These are phyloP conservation scores for Apis mellifera DNA, from an alignment of 1,140 invertebrate genomes.

Conservation along the genomic window Amel_HAv3.1 CM009933.2:8222501-8223000, in stretches of 20 bases:
- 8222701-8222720: not conserved
- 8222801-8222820: slow-evolving; percentile 40
- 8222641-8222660: not conserved
- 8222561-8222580: slow-evolving; percentile 5
- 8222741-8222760: slow-evolving; percentile 13
- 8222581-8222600: slow-evolving; percentile 17
- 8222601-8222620: not conserved
- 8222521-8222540: not conserved
- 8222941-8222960: too few species aligned
- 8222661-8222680: slow-evolving; percentile 30
- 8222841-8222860: slow-evolving; percentile 29
- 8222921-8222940: too few species aligned
- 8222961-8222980: too few species aligned
- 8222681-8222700: not conserved
- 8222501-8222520: not conserved
- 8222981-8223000: too few species aligned
- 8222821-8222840: slow-evolving; percentile 10
- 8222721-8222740: slow-evolving; percentile 18
- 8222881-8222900: not conserved
- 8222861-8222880: slow-evolving; percentile 32
- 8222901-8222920: too few species aligned
- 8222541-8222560: slow-evolving; percentile 5
- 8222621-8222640: slow-evolving; percentile 24
- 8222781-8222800: slow-evolving; percentile 4
- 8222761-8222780: slow-evolving; percentile 1